Conservation (phyloP, 2,113 vertebrate species). For the Chinchilla lanigera region DNA sequence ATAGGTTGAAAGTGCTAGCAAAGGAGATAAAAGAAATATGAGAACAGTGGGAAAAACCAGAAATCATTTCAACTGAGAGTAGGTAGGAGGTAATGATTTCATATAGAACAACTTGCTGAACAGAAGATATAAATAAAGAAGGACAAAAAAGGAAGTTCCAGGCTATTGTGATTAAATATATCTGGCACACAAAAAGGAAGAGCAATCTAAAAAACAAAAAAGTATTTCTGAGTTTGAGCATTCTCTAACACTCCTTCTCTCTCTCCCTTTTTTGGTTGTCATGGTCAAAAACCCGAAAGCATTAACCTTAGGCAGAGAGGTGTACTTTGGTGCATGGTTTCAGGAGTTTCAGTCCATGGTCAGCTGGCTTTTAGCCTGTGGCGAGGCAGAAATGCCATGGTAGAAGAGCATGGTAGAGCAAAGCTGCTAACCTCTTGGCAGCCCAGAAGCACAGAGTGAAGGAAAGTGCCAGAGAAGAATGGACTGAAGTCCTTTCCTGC, state of each 20-base stretch:
- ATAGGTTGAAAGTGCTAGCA: not conserved
- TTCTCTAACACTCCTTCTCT: not conserved
- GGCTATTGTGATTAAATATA: not conserved
- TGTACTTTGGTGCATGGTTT: not conserved
- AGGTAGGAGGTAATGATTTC: not conserved
- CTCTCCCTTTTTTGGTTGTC: not conserved
- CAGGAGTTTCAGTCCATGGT: not conserved
- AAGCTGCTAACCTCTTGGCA: not conserved
- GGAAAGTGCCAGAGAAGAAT: not conserved
- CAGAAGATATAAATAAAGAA: not conserved
- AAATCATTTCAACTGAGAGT: not conserved
- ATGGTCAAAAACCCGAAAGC: not conserved
- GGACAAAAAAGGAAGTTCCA: not conserved
- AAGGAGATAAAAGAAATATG: not conserved
- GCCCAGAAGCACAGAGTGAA: not conserved
- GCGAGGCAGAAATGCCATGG: not conserved
- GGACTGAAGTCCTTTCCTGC: not conserved
- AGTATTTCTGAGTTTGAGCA: not conserved
- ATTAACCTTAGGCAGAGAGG: not conserved
- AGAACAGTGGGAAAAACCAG: not conserved
- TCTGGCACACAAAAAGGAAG: not conserved
- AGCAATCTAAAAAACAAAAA: not conserved
- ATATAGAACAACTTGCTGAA: not conserved
- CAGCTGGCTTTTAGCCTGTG: not conserved
- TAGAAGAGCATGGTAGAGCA: not conserved